phyloP scores from a whole-genome alignment of 2,797 vertebrate genomes.

The Gymnothorax reevesii region DNA sequence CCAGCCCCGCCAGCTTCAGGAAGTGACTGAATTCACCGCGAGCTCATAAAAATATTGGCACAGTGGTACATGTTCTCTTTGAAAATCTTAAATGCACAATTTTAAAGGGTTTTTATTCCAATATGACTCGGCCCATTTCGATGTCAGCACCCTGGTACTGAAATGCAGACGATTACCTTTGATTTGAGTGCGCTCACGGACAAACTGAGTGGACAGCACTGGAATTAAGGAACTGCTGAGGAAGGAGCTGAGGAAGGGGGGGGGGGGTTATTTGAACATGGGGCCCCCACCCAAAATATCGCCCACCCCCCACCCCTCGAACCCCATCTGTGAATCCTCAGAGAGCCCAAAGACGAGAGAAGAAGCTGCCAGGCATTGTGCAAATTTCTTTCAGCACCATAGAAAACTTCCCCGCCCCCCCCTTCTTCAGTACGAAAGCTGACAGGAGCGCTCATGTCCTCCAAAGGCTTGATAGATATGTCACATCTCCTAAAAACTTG shows the following conservation, averaged over 20 bases:
- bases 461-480: slow-evolving; percentile 86
- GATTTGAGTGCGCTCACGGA: too few relatives aligned
- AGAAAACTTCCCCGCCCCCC: slow-evolving; percentile 68
- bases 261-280: slow-evolving; percentile 44
- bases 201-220: too few relatives aligned
- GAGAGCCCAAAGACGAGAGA: slow-evolving; percentile 62
- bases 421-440: slow-evolving; percentile 74
- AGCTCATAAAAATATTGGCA: slow-evolving; percentile 44
- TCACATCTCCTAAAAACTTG: slow-evolving; percentile 85
- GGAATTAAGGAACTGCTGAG: slow-evolving; percentile 45
- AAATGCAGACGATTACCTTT: too few relatives aligned
- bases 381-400: slow-evolving; percentile 88
- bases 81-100: slow-evolving; percentile 34
- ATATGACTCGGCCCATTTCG: too few relatives aligned
- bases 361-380: slow-evolving; percentile 77
- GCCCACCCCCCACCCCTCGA: slow-evolving; percentile 69
- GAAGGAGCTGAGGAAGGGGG: slow-evolving; percentile 65
- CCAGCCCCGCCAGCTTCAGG: slow-evolving; percentile 35
- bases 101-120: too few relatives aligned
- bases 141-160: too few relatives aligned
- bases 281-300: slow-evolving; percentile 17
- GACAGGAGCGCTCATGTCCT: slow-evolving; percentile 88
- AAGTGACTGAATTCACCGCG: slow-evolving; percentile 42
- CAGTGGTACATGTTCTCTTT: slow-evolving; percentile 35
- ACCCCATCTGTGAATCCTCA: slow-evolving; percentile 76